Evolutionary conservation across 2,888 invertebrate genomes (phyloP).

Genomic region (Magallana nippona): DNA sequence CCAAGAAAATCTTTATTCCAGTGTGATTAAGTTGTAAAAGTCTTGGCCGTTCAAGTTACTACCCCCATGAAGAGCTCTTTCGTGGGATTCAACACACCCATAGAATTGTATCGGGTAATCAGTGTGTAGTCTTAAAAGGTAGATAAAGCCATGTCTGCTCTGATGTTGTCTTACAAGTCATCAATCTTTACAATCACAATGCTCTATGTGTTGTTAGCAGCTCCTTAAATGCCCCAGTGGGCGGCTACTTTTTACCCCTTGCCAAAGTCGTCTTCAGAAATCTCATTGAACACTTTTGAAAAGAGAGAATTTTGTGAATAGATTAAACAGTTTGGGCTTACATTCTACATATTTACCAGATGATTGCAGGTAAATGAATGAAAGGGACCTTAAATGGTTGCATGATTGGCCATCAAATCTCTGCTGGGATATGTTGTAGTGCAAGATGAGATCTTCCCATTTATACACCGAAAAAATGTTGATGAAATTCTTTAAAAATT

Average conservation of each 20-base stretch:
- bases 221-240: conserved; percentile 26
- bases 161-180: conserved; percentile 17
- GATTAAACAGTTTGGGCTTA: background rate
- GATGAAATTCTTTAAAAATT: background rate
- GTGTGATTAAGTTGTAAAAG: conserved; percentile 20
- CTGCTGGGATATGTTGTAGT: background rate
- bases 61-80: background rate
- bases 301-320: conserved; percentile 9
- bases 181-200: conserved; percentile 11
- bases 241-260: conserved; percentile 20
- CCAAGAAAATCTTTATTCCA: background rate
- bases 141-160: background rate
- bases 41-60: background rate
- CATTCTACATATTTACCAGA: conserved; percentile 19
- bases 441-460: too few species aligned
- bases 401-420: conserved; percentile 7
- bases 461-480: too few species aligned
- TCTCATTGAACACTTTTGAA: conserved; percentile 24
- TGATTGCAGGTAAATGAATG: conserved; percentile 14
- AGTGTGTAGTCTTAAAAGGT: conserved; percentile 31
- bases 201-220: background rate
- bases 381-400: conserved; percentile 13
- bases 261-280: conserved; percentile 17
- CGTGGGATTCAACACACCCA: background rate
- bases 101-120: conserved; percentile 21